A percentile compares a stretch with the other conserved stretches of the same genome.
Evolutionary conservation across 2,888 invertebrate species (phyloP).

Genomic region (Lysandra coridon): DNA sequence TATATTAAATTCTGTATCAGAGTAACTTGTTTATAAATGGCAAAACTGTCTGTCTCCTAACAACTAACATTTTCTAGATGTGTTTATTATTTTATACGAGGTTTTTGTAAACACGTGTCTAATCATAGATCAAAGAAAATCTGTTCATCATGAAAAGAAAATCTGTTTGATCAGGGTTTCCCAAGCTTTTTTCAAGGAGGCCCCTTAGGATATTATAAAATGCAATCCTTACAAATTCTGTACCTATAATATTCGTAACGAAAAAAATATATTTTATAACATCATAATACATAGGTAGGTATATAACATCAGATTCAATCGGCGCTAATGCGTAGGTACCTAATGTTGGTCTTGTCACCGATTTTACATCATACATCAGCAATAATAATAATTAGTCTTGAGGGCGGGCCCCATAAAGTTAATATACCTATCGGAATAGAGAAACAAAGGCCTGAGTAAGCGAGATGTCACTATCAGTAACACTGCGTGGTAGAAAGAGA

Average conservation of each 20-base stretch:
- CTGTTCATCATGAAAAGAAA: constrained; percentile 21
- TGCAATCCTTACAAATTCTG: too few relatives aligned
- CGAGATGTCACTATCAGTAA: too few relatives aligned
- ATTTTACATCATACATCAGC: not conserved
- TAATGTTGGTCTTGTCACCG: not conserved
- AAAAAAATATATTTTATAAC: too few relatives aligned
- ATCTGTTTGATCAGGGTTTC: not conserved
- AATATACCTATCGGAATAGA: too few relatives aligned
- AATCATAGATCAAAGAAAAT: too few relatives aligned
- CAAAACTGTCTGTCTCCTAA: constrained; percentile 10
- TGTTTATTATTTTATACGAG: constrained; percentile 12
- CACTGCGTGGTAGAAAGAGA: too few relatives aligned
- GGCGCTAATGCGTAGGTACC: not conserved
- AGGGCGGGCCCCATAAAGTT: not conserved
- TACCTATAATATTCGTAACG: too few relatives aligned
- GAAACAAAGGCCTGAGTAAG: too few relatives aligned
- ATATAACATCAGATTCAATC: not conserved
- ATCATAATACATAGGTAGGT: not conserved
- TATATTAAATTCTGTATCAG: constrained; percentile 3
- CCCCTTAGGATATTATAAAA: not conserved
- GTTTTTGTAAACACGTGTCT: constrained; percentile 1
- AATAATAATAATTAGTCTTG: not conserved
- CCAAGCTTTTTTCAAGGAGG: not conserved
- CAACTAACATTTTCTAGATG: not conserved
- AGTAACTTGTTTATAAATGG: constrained; percentile 4